phyloP scores from a whole-genome alignment of 2,888 invertebrate genomes.

The Hermaeophaga mercurialis region DNA sequence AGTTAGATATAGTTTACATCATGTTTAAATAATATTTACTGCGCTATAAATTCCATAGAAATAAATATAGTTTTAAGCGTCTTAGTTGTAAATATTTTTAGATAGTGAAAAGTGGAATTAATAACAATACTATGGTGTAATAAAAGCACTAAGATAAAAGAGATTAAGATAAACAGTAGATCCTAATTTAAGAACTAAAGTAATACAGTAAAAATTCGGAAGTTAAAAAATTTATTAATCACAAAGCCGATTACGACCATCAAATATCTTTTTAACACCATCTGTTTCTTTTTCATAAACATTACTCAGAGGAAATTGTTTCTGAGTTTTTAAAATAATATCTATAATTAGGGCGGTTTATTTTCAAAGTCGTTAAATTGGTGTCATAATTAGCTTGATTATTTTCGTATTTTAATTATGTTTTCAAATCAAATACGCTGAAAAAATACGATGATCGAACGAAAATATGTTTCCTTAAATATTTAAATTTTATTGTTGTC shows the following conservation, averaged over 20 bases:
- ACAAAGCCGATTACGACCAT: too few species aligned
- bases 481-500: constrained; percentile 12
- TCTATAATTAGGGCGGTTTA: constrained; percentile 35
- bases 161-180: too few species aligned
- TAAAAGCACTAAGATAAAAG: too few species aligned
- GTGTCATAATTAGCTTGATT: constrained; percentile 36
- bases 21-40: constrained; percentile 2
- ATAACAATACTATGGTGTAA: too few species aligned
- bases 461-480: constrained; percentile 18
- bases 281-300: constrained; percentile 5
- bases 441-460: constrained; percentile 4
- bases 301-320: constrained; percentile 17
- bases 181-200: too few species aligned
- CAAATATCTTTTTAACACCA: too few species aligned
- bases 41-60: too few species aligned
- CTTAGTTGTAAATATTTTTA: too few species aligned
- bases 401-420: constrained; percentile 34
- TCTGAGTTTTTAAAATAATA: constrained; percentile 28
- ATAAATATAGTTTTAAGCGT: too few species aligned
- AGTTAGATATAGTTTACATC: constrained; percentile 4
- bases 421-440: constrained; percentile 28
- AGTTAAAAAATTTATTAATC: too few species aligned
- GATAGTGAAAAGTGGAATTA: too few species aligned
- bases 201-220: too few species aligned
- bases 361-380: constrained; percentile 43